Evolutionary conservation across 2,113 vertebrate species (phyloP), one percentile per base, ranked within the genome.

Genomic region (Onychorhynchus coronatus): DNA sequence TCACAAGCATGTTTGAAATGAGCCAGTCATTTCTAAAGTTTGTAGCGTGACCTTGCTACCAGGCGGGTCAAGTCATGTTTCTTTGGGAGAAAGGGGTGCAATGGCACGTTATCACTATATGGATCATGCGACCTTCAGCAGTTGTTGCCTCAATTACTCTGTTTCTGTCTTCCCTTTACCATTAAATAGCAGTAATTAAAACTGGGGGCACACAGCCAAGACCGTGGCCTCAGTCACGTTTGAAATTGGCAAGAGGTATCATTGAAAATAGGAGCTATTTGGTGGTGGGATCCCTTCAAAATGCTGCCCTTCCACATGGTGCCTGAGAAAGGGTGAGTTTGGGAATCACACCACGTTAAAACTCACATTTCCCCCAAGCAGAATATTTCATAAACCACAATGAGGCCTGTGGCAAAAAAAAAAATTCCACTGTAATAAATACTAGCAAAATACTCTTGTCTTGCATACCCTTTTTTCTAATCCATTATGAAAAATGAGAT

Each of bases 91-190:
- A 58, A 12, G 4, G 17, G 47, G 12, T 78, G 37, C 50, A 80
- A 31, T 31, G 24, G 12, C 3, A 4, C 0, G 0, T 74, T 71
- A 17, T 5, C 24, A 27, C 9, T 7, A 1, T 30, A 6, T 4
- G 21, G 68, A 37, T 74, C 7, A 1, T 8, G 18, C 0, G 1
- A 15, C 25, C n/a, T 50, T 56, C 47, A 50, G 80, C 80, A 67
- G 19, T 35, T 39, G 67, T 41, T 30, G 49, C 49, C 14, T 47
- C 30, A 17, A 8, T 22, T 42, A 5, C 4, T 33, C 39, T 55
- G 7, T 14, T 39, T 87, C 27, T 59, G 9, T 19, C 24, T 37
- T 66, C 37, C 42, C 23, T 49, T 70, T 52, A 15, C 53, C 17
- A 6, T 68, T 58, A 47, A 71, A 47, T 30, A 41, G 44, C 31